These are phyloP conservation scores for Halcyon chelicuti DNA, from an alignment of 2,797 vertebrate genomes.

Conservation along the genomic window DNA sequence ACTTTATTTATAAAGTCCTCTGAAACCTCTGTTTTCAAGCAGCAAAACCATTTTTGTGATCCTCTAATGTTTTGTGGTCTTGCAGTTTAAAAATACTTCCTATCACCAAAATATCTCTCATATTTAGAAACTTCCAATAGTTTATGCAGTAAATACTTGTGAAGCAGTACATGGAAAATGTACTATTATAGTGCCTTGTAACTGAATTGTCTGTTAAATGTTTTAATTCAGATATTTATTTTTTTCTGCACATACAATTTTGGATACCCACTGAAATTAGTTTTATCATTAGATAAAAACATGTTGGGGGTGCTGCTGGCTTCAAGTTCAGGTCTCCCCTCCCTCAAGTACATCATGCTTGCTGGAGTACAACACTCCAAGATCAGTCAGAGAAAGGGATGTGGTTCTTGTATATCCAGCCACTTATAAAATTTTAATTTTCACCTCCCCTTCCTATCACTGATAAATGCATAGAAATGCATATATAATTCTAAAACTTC, in stretches of 20 bases:
- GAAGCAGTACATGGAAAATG: background rate
- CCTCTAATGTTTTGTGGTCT: background rate
- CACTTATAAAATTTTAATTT: background rate
- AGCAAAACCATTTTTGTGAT: background rate
- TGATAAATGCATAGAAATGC: background rate
- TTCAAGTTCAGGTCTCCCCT: background rate
- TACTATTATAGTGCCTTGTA: background rate
- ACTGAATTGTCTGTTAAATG: background rate
- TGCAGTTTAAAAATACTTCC: background rate
- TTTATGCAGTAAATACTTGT: background rate
- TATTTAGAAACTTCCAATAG: background rate
- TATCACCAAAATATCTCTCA: background rate
- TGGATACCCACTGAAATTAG: background rate
- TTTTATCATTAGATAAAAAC: background rate
- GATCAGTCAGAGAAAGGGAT: background rate
- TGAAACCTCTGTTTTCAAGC: background rate
- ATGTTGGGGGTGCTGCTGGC: fast-evolving
- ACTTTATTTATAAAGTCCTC: background rate
- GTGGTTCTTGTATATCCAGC: background rate
- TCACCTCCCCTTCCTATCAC: background rate
- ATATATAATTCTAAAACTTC: background rate
- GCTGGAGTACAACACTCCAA: background rate
- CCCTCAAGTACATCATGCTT: background rate
- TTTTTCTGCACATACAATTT: background rate
- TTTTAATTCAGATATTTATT: background rate